Evolutionary conservation across 2,797 vertebrate genomes (phyloP).

Genomic region (Melanotaenia parkinsoni): DNA sequence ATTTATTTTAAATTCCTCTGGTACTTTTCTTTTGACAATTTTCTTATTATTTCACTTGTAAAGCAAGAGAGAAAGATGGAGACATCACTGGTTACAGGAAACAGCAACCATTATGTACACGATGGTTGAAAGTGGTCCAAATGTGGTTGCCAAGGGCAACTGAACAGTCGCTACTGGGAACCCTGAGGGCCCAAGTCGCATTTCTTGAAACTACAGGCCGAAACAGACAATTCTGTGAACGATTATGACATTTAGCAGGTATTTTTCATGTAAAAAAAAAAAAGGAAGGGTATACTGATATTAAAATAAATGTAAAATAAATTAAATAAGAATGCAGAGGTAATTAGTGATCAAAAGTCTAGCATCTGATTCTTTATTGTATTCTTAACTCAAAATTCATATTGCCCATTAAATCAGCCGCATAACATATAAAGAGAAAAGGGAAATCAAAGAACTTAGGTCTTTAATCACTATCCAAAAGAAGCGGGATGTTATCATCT

Average conservation of each 20-base stretch:
- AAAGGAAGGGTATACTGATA: neutral
- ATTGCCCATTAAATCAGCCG: conserved; percentile 12
- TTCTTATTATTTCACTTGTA: neutral
- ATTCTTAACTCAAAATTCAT: conserved; percentile 1
- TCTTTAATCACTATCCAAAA: conserved; percentile 25
- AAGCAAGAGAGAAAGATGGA: neutral
- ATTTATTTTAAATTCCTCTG: neutral
- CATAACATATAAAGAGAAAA: conserved; percentile 13
- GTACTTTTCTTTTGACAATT: neutral
- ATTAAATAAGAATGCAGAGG: too few species aligned
- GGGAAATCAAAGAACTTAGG: conserved; percentile 28
- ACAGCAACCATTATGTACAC: conserved; percentile 31
- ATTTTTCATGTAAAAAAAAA: neutral
- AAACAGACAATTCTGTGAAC: neutral
- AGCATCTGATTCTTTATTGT: too few species aligned
- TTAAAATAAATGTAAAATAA: neutral
- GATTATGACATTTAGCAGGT: conserved; percentile 6
- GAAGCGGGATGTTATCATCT: conserved; percentile 15
- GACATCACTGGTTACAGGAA: conserved; percentile 2
- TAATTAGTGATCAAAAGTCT: too few species aligned
- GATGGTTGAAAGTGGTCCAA: conserved; percentile 32
- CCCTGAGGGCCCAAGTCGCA: conserved; percentile 5
- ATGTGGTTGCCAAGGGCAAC: conserved; percentile 28
- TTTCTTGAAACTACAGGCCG: conserved; percentile 3
- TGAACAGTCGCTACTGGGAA: conserved; percentile 11